phyloP scores from a whole-genome alignment of 2,888 invertebrate species.

The Octonoba sinensis region DNA sequence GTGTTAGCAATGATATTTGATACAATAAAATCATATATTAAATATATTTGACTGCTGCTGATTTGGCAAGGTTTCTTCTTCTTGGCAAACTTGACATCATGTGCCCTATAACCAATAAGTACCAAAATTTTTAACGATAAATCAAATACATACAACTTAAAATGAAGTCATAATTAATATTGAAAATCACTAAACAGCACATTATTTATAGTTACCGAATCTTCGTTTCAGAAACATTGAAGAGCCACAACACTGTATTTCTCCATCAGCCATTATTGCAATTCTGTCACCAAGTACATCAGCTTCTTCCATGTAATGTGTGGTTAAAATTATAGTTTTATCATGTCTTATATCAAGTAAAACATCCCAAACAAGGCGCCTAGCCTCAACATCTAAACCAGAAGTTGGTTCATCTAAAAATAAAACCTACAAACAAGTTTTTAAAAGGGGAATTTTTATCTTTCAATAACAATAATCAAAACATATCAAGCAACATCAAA shows the following conservation, averaged over 20 bases:
- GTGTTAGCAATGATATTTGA: too few species aligned
- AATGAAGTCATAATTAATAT: background rate
- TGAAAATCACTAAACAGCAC: too few species aligned
- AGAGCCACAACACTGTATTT: slow-evolving; percentile 83
- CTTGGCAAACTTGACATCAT: too few species aligned
- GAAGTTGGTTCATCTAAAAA: slow-evolving; percentile 76
- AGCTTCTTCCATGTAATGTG: slow-evolving; percentile 93
- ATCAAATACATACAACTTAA: background rate
- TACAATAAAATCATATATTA: too few species aligned
- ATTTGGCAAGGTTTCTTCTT: too few species aligned
- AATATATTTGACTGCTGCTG: too few species aligned
- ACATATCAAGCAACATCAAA: too few species aligned
- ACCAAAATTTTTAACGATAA: background rate
- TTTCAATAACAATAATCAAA: background rate
- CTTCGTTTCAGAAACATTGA: slow-evolving; percentile 83
- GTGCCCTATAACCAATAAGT: too few species aligned
- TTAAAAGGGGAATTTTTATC: background rate
- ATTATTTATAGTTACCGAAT: slow-evolving; percentile 70
- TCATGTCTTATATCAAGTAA: slow-evolving; percentile 66
- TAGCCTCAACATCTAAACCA: slow-evolving; percentile 90
- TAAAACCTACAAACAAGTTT: slow-evolving; percentile 52
- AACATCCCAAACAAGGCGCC: slow-evolving; percentile 89
- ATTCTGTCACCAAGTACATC: slow-evolving; percentile 87
- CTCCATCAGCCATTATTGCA: slow-evolving; percentile 85
- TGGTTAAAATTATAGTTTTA: slow-evolving; percentile 83